These are phyloP conservation scores for Asbolus verrucosus DNA, from an alignment of 1,140 invertebrate genomes.

Conservation along the genomic window DNA sequence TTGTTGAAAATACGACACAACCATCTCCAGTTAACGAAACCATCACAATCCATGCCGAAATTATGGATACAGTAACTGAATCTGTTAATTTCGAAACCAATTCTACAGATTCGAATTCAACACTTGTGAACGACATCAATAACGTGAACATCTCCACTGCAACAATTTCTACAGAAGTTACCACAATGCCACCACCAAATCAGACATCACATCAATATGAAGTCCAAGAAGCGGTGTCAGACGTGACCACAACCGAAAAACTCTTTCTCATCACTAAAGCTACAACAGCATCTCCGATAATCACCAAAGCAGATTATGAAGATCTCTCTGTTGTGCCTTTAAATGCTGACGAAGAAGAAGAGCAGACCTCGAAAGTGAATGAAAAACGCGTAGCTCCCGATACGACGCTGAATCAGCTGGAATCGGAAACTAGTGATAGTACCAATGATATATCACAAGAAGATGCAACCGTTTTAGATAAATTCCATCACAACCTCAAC, in stretches of 20 bases:
- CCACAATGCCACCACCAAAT: conserved; percentile 5
- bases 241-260: conserved; percentile 57
- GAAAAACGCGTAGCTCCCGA: conserved; percentile 21
- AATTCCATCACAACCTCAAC: conserved; percentile 40
- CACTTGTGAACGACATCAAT: too few species aligned
- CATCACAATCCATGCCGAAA: conserved; percentile 50
- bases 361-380: conserved; percentile 18
- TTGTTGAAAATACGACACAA: conserved; percentile 1
- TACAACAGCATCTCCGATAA: conserved; percentile 47
- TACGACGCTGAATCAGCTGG: background rate
- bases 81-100: conserved; percentile 35
- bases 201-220: conserved; percentile 50
- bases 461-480: conserved; percentile 54
- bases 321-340: conserved; percentile 44
- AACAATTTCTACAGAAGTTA: background rate
- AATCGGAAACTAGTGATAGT: conserved; percentile 38
- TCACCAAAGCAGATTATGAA: conserved; percentile 26
- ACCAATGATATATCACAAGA: conserved; percentile 56
- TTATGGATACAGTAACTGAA: conserved; percentile 54
- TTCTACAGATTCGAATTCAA: conserved; percentile 31
- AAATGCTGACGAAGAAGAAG: conserved; percentile 48
- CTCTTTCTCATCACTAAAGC: conserved; percentile 55
- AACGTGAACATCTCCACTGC: too few species aligned
- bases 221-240: conserved; percentile 57
- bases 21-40: conserved; percentile 1